Evolutionary conservation across 2,113 vertebrate species (phyloP).

Genomic region (Papio anubis): DNA sequence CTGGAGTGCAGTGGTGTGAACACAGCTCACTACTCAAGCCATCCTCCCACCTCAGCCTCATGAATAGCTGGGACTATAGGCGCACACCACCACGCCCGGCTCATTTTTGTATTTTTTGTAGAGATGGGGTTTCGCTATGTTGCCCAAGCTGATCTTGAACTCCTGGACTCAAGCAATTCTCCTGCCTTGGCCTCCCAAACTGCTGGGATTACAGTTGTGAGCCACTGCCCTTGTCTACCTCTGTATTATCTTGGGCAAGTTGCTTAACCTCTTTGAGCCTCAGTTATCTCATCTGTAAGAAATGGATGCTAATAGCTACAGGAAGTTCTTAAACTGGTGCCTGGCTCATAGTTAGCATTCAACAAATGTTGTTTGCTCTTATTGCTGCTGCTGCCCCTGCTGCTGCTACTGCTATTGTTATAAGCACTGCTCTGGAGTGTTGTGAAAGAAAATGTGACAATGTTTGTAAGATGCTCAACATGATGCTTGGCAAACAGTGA

Average conservation of each 20-base stretch:
- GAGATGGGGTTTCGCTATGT: no score
- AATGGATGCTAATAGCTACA: not conserved
- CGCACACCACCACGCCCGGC: no score
- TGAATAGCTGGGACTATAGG: no score
- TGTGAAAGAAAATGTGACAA: not conserved
- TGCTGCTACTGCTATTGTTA: not conserved
- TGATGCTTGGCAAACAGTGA: not conserved
- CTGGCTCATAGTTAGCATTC: not conserved
- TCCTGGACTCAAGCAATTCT: no score
- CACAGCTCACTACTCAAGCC: no score
- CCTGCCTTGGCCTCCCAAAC: no score
- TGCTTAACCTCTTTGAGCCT: conserved; percentile 11
- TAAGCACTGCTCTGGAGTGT: not conserved
- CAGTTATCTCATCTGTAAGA: not conserved
- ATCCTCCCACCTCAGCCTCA: no score
- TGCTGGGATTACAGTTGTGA: no score
- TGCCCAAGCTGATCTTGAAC: no score
- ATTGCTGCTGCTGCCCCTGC: not conserved
- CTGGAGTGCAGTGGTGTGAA: no score
- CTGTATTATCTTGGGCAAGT: not conserved
- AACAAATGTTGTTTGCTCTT: not conserved
- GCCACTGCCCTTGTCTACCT: not conserved
- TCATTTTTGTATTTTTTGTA: no score
- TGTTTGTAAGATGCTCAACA: not conserved
- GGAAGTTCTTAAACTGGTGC: not conserved